Evolutionary conservation across 1,140 invertebrate species (phyloP).

Genomic region (Pteromalus puparum): DNA sequence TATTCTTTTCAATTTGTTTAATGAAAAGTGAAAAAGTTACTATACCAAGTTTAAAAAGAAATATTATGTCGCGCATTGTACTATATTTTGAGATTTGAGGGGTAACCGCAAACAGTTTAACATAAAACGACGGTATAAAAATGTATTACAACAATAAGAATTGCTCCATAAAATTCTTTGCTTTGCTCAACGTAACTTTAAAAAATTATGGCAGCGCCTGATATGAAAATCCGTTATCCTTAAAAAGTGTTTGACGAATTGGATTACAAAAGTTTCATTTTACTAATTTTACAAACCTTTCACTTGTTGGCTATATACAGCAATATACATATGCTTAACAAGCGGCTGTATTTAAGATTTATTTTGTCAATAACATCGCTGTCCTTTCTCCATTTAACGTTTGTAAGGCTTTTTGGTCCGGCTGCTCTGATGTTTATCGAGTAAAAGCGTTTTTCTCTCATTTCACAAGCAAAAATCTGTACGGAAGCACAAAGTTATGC

Average conservation of each 20-base stretch:
- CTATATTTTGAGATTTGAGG: slow-evolving; percentile 16
- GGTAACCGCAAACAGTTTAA: too few relatives aligned
- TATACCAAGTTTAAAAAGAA: slow-evolving; percentile 6
- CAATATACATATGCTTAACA: too few relatives aligned
- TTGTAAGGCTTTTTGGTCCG: slow-evolving; percentile 65
- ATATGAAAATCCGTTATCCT: slow-evolving; percentile 3
- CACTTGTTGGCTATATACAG: slow-evolving; percentile 61
- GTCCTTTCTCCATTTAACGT: slow-evolving; percentile 29
- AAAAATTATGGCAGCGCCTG: slow-evolving; percentile 7
- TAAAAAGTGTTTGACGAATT: slow-evolving; percentile 8
- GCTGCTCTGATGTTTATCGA: too few relatives aligned
- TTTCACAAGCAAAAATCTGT: too few relatives aligned
- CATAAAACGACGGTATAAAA: too few relatives aligned
- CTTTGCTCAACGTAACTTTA: too few relatives aligned
- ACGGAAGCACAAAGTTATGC: too few relatives aligned
- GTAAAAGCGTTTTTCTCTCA: too few relatives aligned
- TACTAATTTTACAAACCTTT: too few relatives aligned
- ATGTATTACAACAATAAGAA: too few relatives aligned
- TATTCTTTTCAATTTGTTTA: slow-evolving; percentile 24
- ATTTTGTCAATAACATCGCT: slow-evolving; percentile 28
- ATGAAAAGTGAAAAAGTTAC: slow-evolving; percentile 14
- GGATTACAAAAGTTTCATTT: slow-evolving; percentile 29
- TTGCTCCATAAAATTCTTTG: too few relatives aligned
- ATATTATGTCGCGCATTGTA: slow-evolving; percentile 36
- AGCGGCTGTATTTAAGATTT: slow-evolving; percentile 55